Conservation (phyloP, 1,140 invertebrate species). For the Lepeophtheirus salmonis region DNA sequence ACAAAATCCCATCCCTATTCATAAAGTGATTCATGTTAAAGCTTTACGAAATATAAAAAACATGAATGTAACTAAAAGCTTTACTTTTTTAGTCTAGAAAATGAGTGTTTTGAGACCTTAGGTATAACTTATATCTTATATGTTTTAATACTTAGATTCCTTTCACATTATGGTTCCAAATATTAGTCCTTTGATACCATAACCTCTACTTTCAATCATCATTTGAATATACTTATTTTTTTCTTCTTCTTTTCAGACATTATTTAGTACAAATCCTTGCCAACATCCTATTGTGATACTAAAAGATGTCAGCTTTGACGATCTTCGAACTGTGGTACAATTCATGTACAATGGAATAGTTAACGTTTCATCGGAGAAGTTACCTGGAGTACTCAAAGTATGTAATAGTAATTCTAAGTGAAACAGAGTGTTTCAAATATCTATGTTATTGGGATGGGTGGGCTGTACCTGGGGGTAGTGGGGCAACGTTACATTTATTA, state of each 20-base stretch:
- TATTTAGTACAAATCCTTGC: conserved; percentile 40
- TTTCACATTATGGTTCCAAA: no score
- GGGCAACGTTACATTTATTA: no score
- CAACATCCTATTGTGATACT: conserved; percentile 69
- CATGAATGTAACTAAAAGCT: no score
- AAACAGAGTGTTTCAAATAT: not conserved
- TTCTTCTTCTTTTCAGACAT: conserved; percentile 5
- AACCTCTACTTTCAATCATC: no score
- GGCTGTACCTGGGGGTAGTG: not conserved
- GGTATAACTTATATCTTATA: no score
- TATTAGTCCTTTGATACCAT: no score
- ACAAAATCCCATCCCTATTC: no score
- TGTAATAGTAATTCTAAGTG: not conserved
- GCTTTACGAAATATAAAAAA: no score
- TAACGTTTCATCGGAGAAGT: conserved; percentile 28
- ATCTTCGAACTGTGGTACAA: conserved; percentile 55
- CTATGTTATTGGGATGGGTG: not conserved
- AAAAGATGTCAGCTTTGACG: conserved; percentile 56
- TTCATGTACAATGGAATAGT: conserved; percentile 53
- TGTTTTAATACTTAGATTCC: no score
- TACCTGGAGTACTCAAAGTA: conserved; percentile 23
- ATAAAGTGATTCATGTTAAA: no score
- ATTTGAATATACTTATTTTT: not conserved
- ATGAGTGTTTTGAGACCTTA: no score
- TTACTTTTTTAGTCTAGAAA: no score